Evolutionary conservation across 2,113 vertebrate genomes (phyloP), one percentile per base, ranked within the genome.

Genomic region (Chitala chitala): DNA sequence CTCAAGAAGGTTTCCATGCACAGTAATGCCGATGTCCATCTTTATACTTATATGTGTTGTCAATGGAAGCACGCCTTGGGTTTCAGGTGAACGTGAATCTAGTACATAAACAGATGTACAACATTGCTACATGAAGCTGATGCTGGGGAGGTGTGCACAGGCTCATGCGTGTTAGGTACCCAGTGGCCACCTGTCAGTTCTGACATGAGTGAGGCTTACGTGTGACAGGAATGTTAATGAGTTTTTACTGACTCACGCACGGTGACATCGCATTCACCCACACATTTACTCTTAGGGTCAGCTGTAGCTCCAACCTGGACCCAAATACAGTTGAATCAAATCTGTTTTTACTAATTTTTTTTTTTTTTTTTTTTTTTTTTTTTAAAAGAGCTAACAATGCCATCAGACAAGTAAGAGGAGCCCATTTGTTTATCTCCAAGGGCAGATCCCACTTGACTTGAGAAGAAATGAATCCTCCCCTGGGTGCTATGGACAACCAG

Each of bases 11-110:
- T 22, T 46, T 1, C 22, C 46, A 44, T 2, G 44, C 42, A 4
- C 5, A 1, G 42, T 15, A 12, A 26, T 33, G 17, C 50, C 2
- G 17, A 33, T 33, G 26, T 10, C 24, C 51, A 29, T 31, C 22
- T 22, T 17, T 42, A 33, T 38, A 20, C 17, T n/a, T 24, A 54
- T 54, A 29, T 36, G 22, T 38, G 33, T 48, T 20, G n/a, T 48
- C 15, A 73, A 50, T 61, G 1, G 46, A 51, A 55, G 55, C 59
- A 69, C 64, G 53, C 70, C 77, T 44, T 54, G 48, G 65, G 74
- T 54, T 40, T 42, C 56, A 7, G 58, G 36, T 42, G 73, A 75
- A 78, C 76, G 72, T 71, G 80, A 12, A 68, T 53, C 22, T 31
- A 61, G 22, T 38, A 42, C 68, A 79, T 48, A 38, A 53, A 75